phyloP scores from a whole-genome alignment of 2,797 vertebrate genomes.

The Danio jaintianensis region DNA sequence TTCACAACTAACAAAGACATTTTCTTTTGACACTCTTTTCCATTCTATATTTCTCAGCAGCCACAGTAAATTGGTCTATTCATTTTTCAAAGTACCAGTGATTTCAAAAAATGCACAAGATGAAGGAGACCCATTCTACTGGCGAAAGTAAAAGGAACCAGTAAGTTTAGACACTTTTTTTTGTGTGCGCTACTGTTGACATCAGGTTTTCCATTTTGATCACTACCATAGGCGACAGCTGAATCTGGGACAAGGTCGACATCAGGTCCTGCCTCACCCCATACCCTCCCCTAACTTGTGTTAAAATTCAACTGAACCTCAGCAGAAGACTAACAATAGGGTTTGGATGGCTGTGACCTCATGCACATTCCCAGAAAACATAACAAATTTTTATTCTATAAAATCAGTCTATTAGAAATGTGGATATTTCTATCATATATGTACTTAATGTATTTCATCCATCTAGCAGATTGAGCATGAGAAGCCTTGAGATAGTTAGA shows the following conservation, averaged over 20 bases:
- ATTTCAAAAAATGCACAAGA: slow-evolving; percentile 32
- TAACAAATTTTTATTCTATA: not conserved
- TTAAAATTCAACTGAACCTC: slow-evolving; percentile 47
- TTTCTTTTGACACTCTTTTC: slow-evolving; percentile 50
- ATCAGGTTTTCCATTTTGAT: slow-evolving; percentile 16
- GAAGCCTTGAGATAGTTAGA: slow-evolving; percentile 39
- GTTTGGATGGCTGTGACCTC: slow-evolving; percentile 9
- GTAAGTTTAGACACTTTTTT: slow-evolving; percentile 32
- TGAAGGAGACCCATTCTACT: slow-evolving; percentile 30
- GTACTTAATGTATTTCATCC: not conserved
- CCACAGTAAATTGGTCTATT: slow-evolving; percentile 46
- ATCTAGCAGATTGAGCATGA: not conserved
- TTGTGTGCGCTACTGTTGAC: not conserved
- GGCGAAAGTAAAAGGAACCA: slow-evolving; percentile 4
- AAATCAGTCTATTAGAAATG: not conserved
- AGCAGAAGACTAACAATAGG: slow-evolving; percentile 18
- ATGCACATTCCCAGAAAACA: not conserved
- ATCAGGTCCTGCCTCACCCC: slow-evolving; percentile 10
- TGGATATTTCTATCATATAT: not conserved
- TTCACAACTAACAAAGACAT: slow-evolving; percentile 44
- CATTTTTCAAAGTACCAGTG: slow-evolving; percentile 40
- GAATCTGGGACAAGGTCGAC: slow-evolving; percentile 34
- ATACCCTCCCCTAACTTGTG: slow-evolving; percentile 1
- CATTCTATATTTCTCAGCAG: slow-evolving; percentile 44
- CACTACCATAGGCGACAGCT: slow-evolving; percentile 31